These are phyloP conservation scores for Lepidocolaptes lacrymiger DNA, from an alignment of 2,797 vertebrate species.

Conservation along the genomic window DNA sequence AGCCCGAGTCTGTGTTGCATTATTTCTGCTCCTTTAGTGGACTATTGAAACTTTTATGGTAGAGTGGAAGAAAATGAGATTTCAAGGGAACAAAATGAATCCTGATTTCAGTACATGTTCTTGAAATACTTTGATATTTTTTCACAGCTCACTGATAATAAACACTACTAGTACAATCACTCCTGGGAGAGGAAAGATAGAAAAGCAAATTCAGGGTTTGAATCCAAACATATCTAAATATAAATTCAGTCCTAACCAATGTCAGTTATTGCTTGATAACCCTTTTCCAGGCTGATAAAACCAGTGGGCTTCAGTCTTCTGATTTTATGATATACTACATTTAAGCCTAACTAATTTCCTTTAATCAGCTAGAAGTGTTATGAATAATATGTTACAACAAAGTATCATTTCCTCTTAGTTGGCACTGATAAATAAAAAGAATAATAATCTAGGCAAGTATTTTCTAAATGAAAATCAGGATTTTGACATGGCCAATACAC, in stretches of 20 bases:
- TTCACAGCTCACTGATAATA: not conserved
- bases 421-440: not conserved
- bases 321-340: not conserved
- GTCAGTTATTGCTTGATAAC: not conserved
- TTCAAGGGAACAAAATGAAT: not conserved
- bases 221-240: not conserved
- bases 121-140: not conserved
- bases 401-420: not conserved
- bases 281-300: not conserved
- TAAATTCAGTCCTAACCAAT: not conserved
- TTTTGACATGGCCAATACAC: not conserved
- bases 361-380: not conserved
- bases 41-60: not conserved
- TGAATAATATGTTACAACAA: not conserved
- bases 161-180: not conserved
- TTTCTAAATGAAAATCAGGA: not conserved
- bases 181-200: not conserved
- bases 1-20: not conserved
- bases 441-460: not conserved
- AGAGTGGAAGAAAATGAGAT: constrained; percentile 6
- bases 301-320: not conserved
- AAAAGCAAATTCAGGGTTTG: not conserved
- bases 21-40: not conserved
- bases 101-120: not conserved
- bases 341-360: not conserved